A percentile compares a stretch with the other conserved stretches of the same genome.
These are phyloP conservation scores for Coregonus suidteri DNA, from an alignment of 2,797 vertebrate genomes.

Conservation along the genomic window DNA sequence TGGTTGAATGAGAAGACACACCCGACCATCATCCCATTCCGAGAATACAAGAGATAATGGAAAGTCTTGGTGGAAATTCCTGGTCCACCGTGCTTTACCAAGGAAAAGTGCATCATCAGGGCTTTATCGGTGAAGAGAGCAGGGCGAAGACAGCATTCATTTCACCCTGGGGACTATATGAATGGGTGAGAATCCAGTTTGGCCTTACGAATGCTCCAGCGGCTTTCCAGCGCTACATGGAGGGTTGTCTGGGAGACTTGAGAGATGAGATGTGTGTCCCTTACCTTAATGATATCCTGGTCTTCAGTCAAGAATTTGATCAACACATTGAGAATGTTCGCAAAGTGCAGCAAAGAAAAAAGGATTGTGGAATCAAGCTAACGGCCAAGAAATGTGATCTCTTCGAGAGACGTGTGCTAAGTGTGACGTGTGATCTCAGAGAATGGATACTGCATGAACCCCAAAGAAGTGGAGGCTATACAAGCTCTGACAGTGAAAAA, in stretches of 20 bases:
- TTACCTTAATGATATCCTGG: slow-evolving; percentile 33
- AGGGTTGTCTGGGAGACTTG: slow-evolving; percentile 26
- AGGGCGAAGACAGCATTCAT: slow-evolving; percentile 20
- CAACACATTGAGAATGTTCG: slow-evolving; percentile 18
- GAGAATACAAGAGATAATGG: slow-evolving; percentile 19
- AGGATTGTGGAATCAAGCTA: slow-evolving; percentile 14
- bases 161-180: slow-evolving; percentile 15
- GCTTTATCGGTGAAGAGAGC: slow-evolving; percentile 7
- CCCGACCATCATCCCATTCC: slow-evolving; percentile 17
- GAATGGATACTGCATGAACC: slow-evolving; percentile 26
- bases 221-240: slow-evolving; percentile 31
- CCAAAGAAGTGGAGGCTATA: slow-evolving; percentile 10
- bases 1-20: not conserved
- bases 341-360: slow-evolving; percentile 9
- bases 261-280: slow-evolving; percentile 28
- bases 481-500: slow-evolving; percentile 9
- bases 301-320: slow-evolving; percentile 15
- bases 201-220: no score
- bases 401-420: slow-evolving; percentile 21
- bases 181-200: no score
- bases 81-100: slow-evolving; percentile 23
- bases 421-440: not conserved
- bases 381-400: slow-evolving; percentile 27
- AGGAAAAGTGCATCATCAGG: slow-evolving; percentile 14
- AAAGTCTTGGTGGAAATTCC: slow-evolving; percentile 7